A percentile compares a stretch with the other conserved stretches of the same genome.
These are phyloP conservation scores for Lithodes maja DNA, from an alignment of 2,888 invertebrate genomes.

Conservation along the genomic window DNA sequence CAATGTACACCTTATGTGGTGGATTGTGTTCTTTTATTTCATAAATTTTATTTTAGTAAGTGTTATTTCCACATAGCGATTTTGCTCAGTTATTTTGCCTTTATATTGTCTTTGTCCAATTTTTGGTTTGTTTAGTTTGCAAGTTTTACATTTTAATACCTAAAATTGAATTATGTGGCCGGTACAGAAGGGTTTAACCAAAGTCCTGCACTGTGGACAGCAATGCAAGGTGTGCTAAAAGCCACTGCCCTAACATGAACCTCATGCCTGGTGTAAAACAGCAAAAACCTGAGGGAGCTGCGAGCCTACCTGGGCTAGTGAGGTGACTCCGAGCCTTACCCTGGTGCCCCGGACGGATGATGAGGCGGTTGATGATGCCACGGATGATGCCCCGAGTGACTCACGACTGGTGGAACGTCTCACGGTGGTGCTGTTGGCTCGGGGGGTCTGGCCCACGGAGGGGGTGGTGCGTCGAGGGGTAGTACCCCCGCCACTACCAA, in stretches of 20 bases:
- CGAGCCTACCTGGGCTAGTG: slow-evolving; percentile 63
- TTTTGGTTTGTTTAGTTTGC: too few species aligned
- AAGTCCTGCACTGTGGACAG: not conserved
- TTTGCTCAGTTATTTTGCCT: too few species aligned
- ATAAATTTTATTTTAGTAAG: too few species aligned
- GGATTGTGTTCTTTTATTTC: too few species aligned
- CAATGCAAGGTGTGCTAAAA: slow-evolving; percentile 30
- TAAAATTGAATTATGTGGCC: too few species aligned
- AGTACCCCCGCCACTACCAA: slow-evolving; percentile 74
- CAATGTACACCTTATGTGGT: too few species aligned
- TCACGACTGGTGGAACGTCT: slow-evolving; percentile 88
- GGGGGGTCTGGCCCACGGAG: slow-evolving; percentile 51
- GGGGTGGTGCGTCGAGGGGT: slow-evolving; percentile 83
- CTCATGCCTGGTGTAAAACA: slow-evolving; percentile 31
- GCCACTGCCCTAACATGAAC: slow-evolving; percentile 57
- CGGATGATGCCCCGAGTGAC: slow-evolving; percentile 76
- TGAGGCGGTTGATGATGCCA: slow-evolving; percentile 63
- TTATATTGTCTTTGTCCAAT: too few species aligned
- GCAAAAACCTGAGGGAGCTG: slow-evolving; percentile 55
- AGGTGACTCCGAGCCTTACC: slow-evolving; percentile 70
- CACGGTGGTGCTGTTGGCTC: slow-evolving; percentile 74
- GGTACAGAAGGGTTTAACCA: not conserved
- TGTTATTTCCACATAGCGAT: too few species aligned
- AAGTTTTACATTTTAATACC: too few species aligned
- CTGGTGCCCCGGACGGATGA: slow-evolving; percentile 68